These are phyloP conservation scores for Cactoblastis cactorum DNA, from an alignment of 2,888 invertebrate genomes.

Conservation along the genomic window DNA sequence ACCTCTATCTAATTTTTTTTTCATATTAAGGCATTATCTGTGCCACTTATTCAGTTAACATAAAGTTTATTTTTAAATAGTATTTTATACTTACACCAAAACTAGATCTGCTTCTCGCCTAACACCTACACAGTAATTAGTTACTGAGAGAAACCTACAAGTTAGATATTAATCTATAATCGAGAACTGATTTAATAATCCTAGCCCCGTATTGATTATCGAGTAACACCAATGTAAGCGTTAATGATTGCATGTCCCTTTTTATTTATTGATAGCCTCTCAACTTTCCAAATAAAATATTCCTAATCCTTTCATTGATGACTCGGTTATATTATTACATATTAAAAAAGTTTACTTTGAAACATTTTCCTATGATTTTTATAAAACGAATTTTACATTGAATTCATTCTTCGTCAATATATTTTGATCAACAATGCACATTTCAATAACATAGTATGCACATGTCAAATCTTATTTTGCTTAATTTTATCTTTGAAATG, in stretches of 20 bases:
- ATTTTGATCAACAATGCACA: no score
- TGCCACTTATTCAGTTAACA: not conserved
- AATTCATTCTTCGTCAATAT: no score
- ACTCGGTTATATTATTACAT: not conserved
- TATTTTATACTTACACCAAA: not conserved
- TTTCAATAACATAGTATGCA: no score
- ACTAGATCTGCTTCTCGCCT: slow-evolving; percentile 4
- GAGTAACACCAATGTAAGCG: not conserved
- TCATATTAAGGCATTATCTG: no score
- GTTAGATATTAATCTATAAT: slow-evolving; percentile 21
- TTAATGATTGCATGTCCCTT: not conserved
- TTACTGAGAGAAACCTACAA: slow-evolving; percentile 7
- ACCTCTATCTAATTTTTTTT: no score
- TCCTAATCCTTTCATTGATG: not conserved
- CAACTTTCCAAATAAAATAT: slow-evolving; percentile 7
- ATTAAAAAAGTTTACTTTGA: no score
- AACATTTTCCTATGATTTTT: not conserved
- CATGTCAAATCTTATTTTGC: no score
- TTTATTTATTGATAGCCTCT: not conserved
- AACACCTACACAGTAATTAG: slow-evolving; percentile 14
- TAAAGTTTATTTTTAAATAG: not conserved
- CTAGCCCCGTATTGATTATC: slow-evolving; percentile 5
- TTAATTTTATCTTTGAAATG: no score
- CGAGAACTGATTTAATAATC: slow-evolving; percentile 21
- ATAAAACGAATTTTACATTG: not conserved